phyloP scores from a whole-genome alignment of 2,888 invertebrate genomes.

The Mesochorus sp. region DNA sequence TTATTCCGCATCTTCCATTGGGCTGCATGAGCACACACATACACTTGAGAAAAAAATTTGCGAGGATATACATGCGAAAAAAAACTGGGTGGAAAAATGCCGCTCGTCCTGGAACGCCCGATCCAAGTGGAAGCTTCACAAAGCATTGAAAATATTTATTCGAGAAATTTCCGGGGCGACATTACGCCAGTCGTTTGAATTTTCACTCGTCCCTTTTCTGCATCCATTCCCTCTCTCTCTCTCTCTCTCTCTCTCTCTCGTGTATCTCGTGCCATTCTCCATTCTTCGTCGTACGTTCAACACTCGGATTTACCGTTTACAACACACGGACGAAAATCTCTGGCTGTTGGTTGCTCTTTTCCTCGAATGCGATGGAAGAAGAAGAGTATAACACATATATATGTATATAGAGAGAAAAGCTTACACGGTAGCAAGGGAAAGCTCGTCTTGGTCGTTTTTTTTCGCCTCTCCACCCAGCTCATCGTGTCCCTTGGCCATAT shows the following conservation, averaged over 20 bases:
- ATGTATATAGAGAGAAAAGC: conserved; percentile 5
- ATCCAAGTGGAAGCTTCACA: conserved; percentile 45
- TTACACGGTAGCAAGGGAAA: too few species aligned
- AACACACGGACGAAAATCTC: conserved; percentile 33
- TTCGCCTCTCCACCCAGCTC: conserved; percentile 3
- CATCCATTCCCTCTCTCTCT: background rate
- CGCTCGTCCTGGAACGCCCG: conserved; percentile 23
- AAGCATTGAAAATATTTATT: conserved; percentile 66
- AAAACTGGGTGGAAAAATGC: conserved; percentile 14
- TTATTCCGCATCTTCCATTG: conserved; percentile 12
- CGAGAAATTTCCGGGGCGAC: conserved; percentile 62
- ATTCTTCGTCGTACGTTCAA: conserved; percentile 14
- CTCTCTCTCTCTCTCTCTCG: background rate
- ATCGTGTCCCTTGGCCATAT: background rate
- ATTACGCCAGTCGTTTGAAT: conserved; percentile 39
- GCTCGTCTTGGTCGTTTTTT: conserved; percentile 15
- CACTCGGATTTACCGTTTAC: conserved; percentile 28
- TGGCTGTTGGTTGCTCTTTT: conserved; percentile 1
- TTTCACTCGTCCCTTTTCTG: conserved; percentile 18
- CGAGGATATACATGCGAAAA: conserved; percentile 20
- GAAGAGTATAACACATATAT: conserved; percentile 1
- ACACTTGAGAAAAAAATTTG: conserved; percentile 28
- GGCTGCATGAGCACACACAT: background rate
- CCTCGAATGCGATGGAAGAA: too few species aligned
- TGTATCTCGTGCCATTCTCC: background rate